Base-by-base conservation (phyloP, 1,140 invertebrate genomes). In the Palaemon carinicauda region DNA sequence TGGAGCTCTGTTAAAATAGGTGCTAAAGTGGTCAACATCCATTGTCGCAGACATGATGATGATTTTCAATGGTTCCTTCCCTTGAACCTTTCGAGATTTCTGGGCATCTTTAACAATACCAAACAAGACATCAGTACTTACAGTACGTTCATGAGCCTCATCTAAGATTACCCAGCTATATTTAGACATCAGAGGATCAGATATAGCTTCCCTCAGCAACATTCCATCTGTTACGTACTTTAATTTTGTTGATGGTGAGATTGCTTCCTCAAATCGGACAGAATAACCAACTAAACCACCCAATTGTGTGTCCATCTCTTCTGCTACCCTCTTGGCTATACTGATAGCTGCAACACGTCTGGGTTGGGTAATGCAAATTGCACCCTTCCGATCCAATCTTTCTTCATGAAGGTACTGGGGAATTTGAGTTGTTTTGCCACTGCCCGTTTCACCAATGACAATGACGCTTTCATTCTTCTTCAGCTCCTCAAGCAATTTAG, bases 141-240 rank as follows among this genome's bases (percentile, higher is more conserved):
- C 94, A 0, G 98, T 98, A 60, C 98, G 93, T 92, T 99, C 98
- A 91, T 99, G 98, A 73, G 97, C 98, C 92, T 99, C 98, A 92
- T 99, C 98, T 74, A 99, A 92, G 83, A 99, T 95, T 10, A 99
- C 94, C 31, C 97, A 92, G 21, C 94, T 95, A 91, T 99, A 99
- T 87, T 94, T 94, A 78, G 92, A 94, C 4, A 96, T 90, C 21
- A 94, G 91, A 56, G 94, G 93, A 91, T 96, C 93, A 60, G 92
- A 91, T 91, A 98, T 95, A 2, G 96, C 95, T 92, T 99, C 97
- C 87, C 97, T 91, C 0, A 99, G 92, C 88, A 99, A 92, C 96
- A 98, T 98, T 85, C 98, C 98, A 93, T 99, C 98, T 73, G 98
- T 99, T 90, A 98, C 92, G 92, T 96, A 99, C 41, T 93, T 93